Conservation (phyloP, 1,140 invertebrate species). For the Procambarus virginalis region DNA sequence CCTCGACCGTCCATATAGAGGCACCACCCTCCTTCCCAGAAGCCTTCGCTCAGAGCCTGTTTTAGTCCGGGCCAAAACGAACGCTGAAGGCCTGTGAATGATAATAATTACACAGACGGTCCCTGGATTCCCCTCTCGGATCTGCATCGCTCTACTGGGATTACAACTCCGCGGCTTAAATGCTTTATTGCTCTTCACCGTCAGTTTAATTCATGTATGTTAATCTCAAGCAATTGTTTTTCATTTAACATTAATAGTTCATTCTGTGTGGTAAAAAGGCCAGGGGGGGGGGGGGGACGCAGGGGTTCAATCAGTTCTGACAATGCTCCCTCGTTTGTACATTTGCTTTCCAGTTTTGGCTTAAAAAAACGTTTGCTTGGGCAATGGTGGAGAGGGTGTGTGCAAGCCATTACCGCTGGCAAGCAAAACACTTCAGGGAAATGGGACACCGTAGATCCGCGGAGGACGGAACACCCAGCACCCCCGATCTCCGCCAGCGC, state of each 20-base stretch:
- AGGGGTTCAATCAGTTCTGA: neutral
- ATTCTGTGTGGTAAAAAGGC: neutral
- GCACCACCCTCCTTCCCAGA: neutral
- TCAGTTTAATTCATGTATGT: neutral
- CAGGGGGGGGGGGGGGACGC: neutral
- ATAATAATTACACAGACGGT: constrained; percentile 11
- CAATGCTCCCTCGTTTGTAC: neutral
- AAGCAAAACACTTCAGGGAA: neutral
- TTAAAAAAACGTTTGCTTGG: neutral
- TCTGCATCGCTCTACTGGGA: neutral
- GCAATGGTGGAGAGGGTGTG: neutral
- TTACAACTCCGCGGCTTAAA: neutral
- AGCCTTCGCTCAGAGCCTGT: neutral
- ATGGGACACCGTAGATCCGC: neutral
- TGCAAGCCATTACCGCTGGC: neutral
- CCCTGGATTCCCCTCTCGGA: neutral
- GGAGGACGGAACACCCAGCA: neutral
- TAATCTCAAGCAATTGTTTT: neutral
- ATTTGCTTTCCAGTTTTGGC: neutral
- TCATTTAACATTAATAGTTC: neutral
- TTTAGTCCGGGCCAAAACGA: constrained; percentile 4
- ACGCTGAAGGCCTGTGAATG: neutral
- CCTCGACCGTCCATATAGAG: too few relatives aligned
- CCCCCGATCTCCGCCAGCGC: too few relatives aligned
- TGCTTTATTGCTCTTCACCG: neutral